Percentiles rank a stretch among this genome's conserved stretches.
These are phyloP conservation scores for Diplazon laetatorius DNA, from an alignment of 2,888 invertebrate genomes.

Conservation along the genomic window DNA sequence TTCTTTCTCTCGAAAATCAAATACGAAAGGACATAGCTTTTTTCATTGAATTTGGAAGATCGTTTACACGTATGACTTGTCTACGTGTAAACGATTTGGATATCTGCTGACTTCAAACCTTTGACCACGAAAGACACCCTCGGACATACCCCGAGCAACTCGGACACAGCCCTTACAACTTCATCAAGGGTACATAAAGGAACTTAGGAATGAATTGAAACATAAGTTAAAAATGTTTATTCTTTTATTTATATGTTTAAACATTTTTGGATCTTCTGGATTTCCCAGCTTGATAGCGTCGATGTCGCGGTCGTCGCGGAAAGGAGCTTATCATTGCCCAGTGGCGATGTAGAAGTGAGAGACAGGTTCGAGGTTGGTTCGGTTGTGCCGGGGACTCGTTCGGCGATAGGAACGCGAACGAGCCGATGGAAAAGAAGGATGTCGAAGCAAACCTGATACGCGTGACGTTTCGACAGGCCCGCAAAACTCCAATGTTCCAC, in stretches of 20 bases:
- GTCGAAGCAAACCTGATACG: conserved; percentile 29
- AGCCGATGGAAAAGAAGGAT: conserved; percentile 19
- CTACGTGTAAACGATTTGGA: too few relatives aligned
- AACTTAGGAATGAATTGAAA: too few relatives aligned
- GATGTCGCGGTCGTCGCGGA: conserved; percentile 5
- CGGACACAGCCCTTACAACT: too few relatives aligned
- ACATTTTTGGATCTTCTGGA: neutral
- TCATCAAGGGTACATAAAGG: too few relatives aligned
- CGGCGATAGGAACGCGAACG: neutral
- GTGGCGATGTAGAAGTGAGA: conserved; percentile 31
- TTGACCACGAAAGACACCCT: too few relatives aligned
- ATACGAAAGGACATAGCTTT: too few relatives aligned
- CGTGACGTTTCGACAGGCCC: conserved; percentile 63
- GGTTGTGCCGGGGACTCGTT: neutral
- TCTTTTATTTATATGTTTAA: too few relatives aligned
- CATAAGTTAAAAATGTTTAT: conserved; percentile 43
- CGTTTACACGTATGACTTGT: too few relatives aligned
- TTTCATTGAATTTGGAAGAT: neutral
- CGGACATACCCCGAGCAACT: too few relatives aligned
- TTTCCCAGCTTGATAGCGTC: neutral
- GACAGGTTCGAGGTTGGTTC: conserved; percentile 41
- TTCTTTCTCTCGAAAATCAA: too few relatives aligned
- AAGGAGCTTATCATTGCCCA: conserved; percentile 35
- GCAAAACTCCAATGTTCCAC: conserved; percentile 36
- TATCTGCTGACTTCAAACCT: too few relatives aligned